Evolutionary conservation across 2,113 vertebrate species (phyloP).

Genomic region (Microcebus murinus): DNA sequence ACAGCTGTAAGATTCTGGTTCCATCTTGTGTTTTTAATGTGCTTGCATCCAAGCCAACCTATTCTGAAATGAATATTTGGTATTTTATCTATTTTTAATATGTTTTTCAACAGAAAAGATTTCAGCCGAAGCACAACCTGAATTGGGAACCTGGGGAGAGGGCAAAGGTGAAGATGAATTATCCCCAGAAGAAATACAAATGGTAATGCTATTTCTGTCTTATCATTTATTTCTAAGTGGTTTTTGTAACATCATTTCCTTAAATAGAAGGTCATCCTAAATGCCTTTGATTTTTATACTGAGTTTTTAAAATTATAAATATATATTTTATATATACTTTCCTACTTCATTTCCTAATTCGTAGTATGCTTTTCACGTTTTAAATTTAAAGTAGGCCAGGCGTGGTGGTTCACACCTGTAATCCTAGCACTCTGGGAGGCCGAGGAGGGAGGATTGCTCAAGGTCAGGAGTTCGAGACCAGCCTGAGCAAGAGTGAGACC

Average conservation of each 20-base stretch:
- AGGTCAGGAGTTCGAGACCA: too few species aligned
- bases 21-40: fast-evolving
- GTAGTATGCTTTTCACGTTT: conserved; percentile 31
- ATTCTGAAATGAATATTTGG: neutral
- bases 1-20: fast-evolving
- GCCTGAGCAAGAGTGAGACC: too few species aligned
- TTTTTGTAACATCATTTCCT: neutral
- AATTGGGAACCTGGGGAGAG: conserved; percentile 90
- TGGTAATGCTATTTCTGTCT: conserved; percentile 86
- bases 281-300: neutral
- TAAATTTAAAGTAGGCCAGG: neutral
- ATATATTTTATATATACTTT: neutral
- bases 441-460: too few species aligned
- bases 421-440: too few species aligned
- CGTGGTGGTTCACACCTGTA: too few species aligned
- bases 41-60: too few species aligned
- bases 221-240: neutral
- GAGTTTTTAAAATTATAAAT: neutral
- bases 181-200: conserved; percentile 97
- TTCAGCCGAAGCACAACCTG: conserved; percentile 82
- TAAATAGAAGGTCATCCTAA: neutral
- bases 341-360: conserved; percentile 4
- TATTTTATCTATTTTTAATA: neutral
- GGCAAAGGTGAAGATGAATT: conserved; percentile 92
- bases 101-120: conserved; percentile 87